Conservation (phyloP, 2,888 invertebrate species). For the Chelonus formosanus region DNA sequence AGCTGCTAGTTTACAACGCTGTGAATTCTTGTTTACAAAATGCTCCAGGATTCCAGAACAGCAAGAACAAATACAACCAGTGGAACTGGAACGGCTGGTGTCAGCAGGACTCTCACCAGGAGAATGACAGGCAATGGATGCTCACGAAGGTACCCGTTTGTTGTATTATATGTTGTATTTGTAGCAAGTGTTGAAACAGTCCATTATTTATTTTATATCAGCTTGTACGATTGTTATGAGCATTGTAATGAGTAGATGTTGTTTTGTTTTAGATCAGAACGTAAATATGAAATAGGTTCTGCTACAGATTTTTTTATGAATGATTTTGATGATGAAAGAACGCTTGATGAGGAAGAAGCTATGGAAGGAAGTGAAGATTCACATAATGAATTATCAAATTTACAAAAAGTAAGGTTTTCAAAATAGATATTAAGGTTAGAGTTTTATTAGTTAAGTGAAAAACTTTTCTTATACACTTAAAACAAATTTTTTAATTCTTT, state of each 20-base stretch:
- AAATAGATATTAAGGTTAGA: too few relatives aligned
- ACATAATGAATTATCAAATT: constrained; percentile 85
- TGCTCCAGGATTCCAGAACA: constrained; percentile 39
- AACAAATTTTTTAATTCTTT: too few relatives aligned
- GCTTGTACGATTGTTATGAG: constrained; percentile 1
- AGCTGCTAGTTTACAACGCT: constrained; percentile 25
- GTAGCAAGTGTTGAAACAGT: neutral
- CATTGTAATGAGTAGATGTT: neutral
- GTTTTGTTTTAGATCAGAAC: constrained; percentile 57
- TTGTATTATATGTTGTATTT: constrained; percentile 2
- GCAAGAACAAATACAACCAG: constrained; percentile 30
- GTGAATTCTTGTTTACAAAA: constrained; percentile 28
- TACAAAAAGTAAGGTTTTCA: constrained; percentile 73
- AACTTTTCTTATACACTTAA: too few relatives aligned
- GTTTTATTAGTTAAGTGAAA: too few relatives aligned
- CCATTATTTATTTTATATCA: neutral
- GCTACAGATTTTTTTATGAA: constrained; percentile 96
- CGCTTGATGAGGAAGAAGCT: constrained; percentile 96
- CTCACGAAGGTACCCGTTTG: constrained; percentile 35
- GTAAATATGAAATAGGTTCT: constrained; percentile 83
- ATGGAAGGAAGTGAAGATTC: constrained; percentile 90
- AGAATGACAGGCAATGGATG: constrained; percentile 39
- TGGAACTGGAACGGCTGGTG: constrained; percentile 29
- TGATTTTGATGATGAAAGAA: constrained; percentile 97
- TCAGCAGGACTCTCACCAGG: constrained; percentile 34